Conservation (phyloP, 2,797 vertebrate genomes). For the Myoxocephalus aenaeus region DNA sequence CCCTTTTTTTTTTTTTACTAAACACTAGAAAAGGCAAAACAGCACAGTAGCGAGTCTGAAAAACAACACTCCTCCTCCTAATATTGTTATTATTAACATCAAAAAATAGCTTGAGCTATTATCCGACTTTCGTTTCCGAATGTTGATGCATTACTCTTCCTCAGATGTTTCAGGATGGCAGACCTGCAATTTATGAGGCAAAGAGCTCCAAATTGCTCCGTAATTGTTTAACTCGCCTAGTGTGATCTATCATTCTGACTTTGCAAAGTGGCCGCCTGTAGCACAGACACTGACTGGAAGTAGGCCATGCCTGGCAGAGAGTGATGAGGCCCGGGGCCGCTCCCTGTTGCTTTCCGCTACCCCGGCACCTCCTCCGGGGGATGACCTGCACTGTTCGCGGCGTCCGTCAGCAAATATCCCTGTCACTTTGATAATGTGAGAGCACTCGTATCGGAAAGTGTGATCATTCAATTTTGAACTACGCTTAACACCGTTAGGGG, state of each 20-base stretch:
- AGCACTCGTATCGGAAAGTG: slow-evolving; percentile 36
- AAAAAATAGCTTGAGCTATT: slow-evolving; percentile 30
- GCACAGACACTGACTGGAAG: slow-evolving; percentile 66
- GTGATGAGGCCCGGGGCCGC: slow-evolving; percentile 70
- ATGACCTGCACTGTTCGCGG: slow-evolving; percentile 44
- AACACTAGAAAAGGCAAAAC: background rate
- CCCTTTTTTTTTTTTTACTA: background rate
- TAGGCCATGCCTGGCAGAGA: slow-evolving; percentile 74
- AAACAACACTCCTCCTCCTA: slow-evolving; percentile 15
- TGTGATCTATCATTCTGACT: slow-evolving; percentile 81
- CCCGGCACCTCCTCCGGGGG: slow-evolving; percentile 21
- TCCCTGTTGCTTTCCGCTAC: slow-evolving; percentile 43
- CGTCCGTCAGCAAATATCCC: slow-evolving; percentile 56
- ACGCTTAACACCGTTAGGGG: slow-evolving; percentile 25
- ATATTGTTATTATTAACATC: slow-evolving; percentile 46
- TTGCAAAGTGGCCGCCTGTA: slow-evolving; percentile 58
- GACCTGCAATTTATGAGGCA: slow-evolving; percentile 65
- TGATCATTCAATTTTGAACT: slow-evolving; percentile 55
- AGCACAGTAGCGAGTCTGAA: slow-evolving; percentile 7
- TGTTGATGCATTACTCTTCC: slow-evolving; percentile 64
- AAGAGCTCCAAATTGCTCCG: slow-evolving; percentile 67
- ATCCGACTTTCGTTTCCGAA: slow-evolving; percentile 46
- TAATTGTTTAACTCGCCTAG: slow-evolving; percentile 81
- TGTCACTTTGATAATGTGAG: slow-evolving; percentile 60
- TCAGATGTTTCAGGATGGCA: slow-evolving; percentile 54